These are phyloP conservation scores for Nansenia antarctica DNA, from an alignment of 2,113 vertebrate genomes.

Conservation along the genomic window DNA sequence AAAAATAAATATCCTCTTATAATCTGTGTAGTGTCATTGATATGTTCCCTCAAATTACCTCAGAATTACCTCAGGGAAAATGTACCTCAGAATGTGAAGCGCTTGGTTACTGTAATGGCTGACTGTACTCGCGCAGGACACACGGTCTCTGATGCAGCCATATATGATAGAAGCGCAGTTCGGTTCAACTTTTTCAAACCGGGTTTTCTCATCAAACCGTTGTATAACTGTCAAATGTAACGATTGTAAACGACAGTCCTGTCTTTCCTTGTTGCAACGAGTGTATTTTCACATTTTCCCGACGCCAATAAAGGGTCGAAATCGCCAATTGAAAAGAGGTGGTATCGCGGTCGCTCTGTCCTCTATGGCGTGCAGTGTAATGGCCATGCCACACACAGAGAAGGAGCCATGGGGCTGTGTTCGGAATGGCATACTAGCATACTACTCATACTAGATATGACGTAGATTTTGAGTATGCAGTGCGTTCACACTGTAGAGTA, in stretches of 20 bases:
- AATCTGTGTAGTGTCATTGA: background rate
- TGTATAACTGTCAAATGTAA: slow-evolving; percentile 47
- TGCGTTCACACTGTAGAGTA: too few species aligned
- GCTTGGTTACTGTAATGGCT: slow-evolving; percentile 90
- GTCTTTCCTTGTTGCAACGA: slow-evolving; percentile 56
- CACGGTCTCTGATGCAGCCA: slow-evolving; percentile 66
- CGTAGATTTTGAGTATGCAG: too few species aligned
- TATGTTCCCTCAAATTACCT: slow-evolving; percentile 13
- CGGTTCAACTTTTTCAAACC: slow-evolving; percentile 84
- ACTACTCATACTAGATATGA: too few species aligned
- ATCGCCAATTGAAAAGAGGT: slow-evolving; percentile 56
- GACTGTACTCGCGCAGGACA: slow-evolving; percentile 86
- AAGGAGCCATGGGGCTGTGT: slow-evolving; percentile 97
- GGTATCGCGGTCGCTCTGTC: slow-evolving; percentile 73
- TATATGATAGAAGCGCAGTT: slow-evolving; percentile 86
- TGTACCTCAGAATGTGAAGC: too few species aligned
- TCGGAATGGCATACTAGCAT: too few species aligned
- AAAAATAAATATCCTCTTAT: slow-evolving; percentile 54
- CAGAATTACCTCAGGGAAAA: slow-evolving; percentile 49
- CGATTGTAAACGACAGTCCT: slow-evolving; percentile 66
- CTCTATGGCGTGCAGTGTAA: slow-evolving; percentile 76
- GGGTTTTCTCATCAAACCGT: slow-evolving; percentile 61
- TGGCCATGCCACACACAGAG: slow-evolving; percentile 85
- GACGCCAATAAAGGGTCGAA: slow-evolving; percentile 42
- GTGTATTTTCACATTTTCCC: slow-evolving; percentile 56